Evolutionary conservation across 2,113 vertebrate genomes (phyloP).

Genomic region (Crotalus horridus): DNA sequence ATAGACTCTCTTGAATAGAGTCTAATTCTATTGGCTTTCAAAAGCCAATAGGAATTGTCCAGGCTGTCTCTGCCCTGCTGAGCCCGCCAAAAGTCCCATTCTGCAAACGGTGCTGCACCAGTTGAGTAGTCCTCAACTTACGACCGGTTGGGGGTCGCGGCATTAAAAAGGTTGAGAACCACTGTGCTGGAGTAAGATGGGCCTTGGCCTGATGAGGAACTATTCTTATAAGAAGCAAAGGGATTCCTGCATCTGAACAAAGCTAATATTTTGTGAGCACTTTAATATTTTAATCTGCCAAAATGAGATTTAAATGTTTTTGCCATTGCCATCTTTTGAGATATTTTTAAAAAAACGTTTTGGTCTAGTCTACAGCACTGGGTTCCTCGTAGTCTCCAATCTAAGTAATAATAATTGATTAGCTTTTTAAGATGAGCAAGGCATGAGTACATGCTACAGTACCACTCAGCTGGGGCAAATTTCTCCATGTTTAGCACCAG

Average conservation of each 20-base stretch:
- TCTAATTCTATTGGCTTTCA: no score
- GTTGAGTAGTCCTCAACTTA: no score
- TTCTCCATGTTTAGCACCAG: background rate
- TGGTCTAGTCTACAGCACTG: background rate
- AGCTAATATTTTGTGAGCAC: background rate
- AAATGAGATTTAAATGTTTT: background rate
- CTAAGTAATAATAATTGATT: background rate
- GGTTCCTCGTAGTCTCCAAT: background rate
- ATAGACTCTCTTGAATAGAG: no score
- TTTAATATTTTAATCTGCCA: background rate
- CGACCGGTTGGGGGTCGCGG: no score
- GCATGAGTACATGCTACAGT: background rate
- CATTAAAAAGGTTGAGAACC: no score
- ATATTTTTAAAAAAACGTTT: background rate
- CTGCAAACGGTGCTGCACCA: no score
- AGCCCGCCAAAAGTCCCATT: no score
- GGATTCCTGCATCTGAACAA: background rate
- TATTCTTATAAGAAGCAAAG: background rate
- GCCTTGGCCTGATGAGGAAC: background rate
- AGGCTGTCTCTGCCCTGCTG: no score
- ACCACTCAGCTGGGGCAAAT: background rate
- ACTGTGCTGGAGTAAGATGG: background rate
- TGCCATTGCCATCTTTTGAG: background rate
- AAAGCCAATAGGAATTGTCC: no score
- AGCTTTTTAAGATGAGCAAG: background rate